phyloP scores from a whole-genome alignment of 2,797 vertebrate species.

The Lacerta agilis region DNA sequence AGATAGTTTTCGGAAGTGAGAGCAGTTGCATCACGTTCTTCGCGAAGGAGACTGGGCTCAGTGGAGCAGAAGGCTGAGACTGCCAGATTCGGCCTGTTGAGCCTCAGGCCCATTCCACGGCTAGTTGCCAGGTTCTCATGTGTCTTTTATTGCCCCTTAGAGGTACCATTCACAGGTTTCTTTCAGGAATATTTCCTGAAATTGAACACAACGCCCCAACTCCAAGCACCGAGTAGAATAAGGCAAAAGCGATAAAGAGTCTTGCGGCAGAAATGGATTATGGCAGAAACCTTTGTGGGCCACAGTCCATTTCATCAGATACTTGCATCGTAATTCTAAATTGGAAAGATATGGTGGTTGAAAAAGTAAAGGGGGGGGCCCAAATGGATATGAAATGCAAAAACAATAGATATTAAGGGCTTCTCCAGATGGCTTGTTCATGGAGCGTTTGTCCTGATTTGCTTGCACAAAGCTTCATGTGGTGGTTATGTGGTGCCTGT shows the following conservation, averaged over 20 bases:
- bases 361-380: too few species aligned
- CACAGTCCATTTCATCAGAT: not conserved
- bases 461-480: too few species aligned
- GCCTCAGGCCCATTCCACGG: too few species aligned
- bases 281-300: too few species aligned
- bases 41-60: not conserved
- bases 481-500: too few species aligned
- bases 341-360: too few species aligned
- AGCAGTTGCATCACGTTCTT: not conserved
- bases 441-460: too few species aligned
- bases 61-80: not conserved
- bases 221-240: not conserved
- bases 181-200: not conserved
- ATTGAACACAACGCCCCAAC: not conserved
- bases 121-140: not conserved
- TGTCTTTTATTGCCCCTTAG: not conserved
- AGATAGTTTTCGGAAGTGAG: not conserved
- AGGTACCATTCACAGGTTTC: not conserved
- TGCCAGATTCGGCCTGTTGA: not conserved
- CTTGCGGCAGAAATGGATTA: too few species aligned
- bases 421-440: too few species aligned
- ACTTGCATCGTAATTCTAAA: too few species aligned
- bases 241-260: not conserved
- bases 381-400: too few species aligned
- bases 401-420: too few species aligned